Base-by-base conservation (phyloP, 2,888 invertebrate species). In the Xestia c-nigrum region DNA sequence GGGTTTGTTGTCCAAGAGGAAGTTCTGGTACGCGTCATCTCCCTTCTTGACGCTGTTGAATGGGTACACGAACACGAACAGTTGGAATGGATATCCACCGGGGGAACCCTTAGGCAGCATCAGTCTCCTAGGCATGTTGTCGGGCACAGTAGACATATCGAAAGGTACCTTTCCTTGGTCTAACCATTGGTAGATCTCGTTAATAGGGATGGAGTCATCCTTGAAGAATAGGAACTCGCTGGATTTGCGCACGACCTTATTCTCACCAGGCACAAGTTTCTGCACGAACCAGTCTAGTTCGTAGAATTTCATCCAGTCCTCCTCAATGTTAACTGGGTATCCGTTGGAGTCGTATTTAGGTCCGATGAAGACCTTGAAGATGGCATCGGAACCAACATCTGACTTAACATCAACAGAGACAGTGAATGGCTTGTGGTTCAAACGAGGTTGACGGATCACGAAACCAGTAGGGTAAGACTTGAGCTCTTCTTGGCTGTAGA, bases 91-190 rank as follows among this genome's bases (percentile, higher is more conserved):
- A 94, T 97, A 97, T 72, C 98, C 98, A 83, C 97, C 97, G 59
- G 94, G 94, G 86, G 97, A 97, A 90, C 98, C 98, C 91, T 97
- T 98, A 57, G 98, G 98, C 78, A 98, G 93, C 90, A 98, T 94
- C 71, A 98, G 94, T 84, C 98, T 97, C 80, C 97, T 97, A 6
- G 98, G 98, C 94, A 97, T 97, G 72, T 97, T 97, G 83, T 97
- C 97, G 86, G 97, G 96, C 65, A 96, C 93, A 82, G 97, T 95
- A 74, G 95, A 95, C 92, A 97, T 96, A 85, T 97, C 97, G 85
- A 95, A 87, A 38, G 97, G 97, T 89, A 97, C 96, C 81, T 94
- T 89, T 67, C 92, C 92, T 85, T 97, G 97, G 31, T 96, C 93
- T 85, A 97, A 94, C 67, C 97, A 96, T 77, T 97, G 96, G 92